phyloP scores from a whole-genome alignment of 2,113 vertebrate species.

The Nerophis lumbriciformis region DNA sequence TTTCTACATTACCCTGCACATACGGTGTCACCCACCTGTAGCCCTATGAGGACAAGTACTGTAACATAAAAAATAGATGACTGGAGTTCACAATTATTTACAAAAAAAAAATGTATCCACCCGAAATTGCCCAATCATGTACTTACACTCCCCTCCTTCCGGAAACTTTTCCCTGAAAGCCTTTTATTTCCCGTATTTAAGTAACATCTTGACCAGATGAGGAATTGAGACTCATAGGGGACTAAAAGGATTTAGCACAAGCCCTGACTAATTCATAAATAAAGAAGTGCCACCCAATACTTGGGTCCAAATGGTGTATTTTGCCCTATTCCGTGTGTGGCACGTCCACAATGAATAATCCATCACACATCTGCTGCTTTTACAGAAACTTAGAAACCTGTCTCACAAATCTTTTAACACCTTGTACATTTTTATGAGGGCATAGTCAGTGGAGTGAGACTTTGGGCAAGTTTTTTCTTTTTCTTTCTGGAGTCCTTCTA shows the following conservation, averaged over 20 bases:
- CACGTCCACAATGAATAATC: conserved; percentile 35
- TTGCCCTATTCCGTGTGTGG: conserved; percentile 16
- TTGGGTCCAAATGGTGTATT: neutral
- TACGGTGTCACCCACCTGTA: too few species aligned
- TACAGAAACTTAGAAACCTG: conserved; percentile 24
- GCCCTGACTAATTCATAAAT: neutral
- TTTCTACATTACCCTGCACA: too few species aligned
- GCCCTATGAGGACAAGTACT: too few species aligned
- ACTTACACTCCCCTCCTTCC: too few species aligned
- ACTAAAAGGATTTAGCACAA: neutral
- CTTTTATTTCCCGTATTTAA: neutral
- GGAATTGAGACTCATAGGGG: neutral
- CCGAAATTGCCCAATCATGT: too few species aligned
- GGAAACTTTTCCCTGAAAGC: neutral
- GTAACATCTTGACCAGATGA: neutral
- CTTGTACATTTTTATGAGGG: conserved; percentile 43
- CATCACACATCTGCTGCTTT: conserved; percentile 34
- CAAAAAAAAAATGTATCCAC: too few species aligned
- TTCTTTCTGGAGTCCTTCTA: conserved; percentile 26
- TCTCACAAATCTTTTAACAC: conserved; percentile 20
- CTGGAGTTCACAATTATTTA: too few species aligned
- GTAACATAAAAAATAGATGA: too few species aligned
- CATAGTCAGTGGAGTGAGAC: conserved; percentile 23
- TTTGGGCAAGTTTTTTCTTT: conserved; percentile 32
- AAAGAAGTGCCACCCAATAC: neutral